Conservation (phyloP, 2,113 vertebrate genomes). For the Casuarius casuarius region DNA sequence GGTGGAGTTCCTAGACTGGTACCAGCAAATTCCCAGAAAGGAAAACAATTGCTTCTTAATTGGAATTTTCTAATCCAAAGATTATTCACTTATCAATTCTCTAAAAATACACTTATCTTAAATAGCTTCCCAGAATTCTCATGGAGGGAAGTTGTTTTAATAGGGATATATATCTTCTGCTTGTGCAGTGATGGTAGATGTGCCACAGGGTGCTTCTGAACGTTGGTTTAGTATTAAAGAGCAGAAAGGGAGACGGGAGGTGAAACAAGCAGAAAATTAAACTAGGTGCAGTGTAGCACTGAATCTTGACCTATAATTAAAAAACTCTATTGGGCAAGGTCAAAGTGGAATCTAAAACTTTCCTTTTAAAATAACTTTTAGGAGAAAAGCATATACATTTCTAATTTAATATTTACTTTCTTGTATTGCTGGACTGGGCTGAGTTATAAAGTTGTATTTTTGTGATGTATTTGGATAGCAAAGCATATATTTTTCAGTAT, state of each 20-base stretch:
- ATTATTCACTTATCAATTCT: constrained; percentile 50
- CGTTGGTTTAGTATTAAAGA: background rate
- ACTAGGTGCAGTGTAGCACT: background rate
- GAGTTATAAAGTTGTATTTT: background rate
- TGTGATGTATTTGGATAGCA: background rate
- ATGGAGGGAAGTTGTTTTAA: background rate
- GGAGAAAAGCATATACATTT: background rate
- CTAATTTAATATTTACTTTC: background rate
- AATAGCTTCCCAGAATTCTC: background rate
- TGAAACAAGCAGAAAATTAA: background rate
- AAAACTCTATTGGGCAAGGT: background rate
- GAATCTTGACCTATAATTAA: background rate
- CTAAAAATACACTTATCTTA: constrained; percentile 15
- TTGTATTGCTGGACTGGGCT: background rate
- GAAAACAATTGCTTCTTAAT: constrained; percentile 49
- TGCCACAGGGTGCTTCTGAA: background rate
- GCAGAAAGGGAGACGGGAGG: background rate
- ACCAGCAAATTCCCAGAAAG: constrained; percentile 72
- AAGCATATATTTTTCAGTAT: background rate
- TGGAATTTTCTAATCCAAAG: constrained; percentile 52
- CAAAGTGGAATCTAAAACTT: background rate
- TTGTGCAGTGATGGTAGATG: accelerated
- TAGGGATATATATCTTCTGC: background rate
- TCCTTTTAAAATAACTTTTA: background rate
- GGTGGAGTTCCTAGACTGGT: constrained; percentile 63